A percentile compares a stretch with the other conserved stretches of the same genome.
Conservation (phyloP, 2,113 vertebrate species). For the Myiozetetes cayanensis region DNA sequence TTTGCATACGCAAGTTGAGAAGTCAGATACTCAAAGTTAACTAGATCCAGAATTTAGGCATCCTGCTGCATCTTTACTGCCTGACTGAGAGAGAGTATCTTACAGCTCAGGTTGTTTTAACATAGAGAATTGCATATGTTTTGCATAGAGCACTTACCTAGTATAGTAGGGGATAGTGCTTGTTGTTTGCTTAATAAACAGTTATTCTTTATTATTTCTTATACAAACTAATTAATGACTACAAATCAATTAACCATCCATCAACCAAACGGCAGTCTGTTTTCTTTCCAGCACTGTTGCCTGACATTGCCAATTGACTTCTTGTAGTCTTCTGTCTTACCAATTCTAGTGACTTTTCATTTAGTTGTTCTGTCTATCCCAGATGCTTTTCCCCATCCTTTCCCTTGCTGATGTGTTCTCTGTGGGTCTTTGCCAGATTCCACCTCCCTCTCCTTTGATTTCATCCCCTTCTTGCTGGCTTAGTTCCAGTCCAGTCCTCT, state of each 20-base stretch:
- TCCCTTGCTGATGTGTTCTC: neutral
- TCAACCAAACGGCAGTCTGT: neutral
- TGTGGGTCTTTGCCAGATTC: neutral
- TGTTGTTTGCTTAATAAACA: neutral
- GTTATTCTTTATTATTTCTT: neutral
- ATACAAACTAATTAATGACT: neutral
- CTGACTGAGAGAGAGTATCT: neutral
- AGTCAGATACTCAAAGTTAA: neutral
- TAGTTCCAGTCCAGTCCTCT: constrained; percentile 32
- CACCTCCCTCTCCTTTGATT: neutral
- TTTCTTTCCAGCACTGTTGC: neutral
- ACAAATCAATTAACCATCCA: neutral
- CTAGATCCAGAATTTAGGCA: neutral
- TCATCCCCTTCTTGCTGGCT: constrained; percentile 19
- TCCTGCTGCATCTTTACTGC: neutral
- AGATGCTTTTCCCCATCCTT: neutral
- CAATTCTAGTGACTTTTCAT: neutral
- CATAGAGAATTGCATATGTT: neutral
- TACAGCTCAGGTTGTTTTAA: neutral
- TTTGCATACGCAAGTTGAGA: neutral
- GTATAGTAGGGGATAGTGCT: neutral
- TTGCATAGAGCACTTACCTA: neutral
- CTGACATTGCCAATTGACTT: neutral
- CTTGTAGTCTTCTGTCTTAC: neutral
- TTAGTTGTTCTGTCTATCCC: neutral